Evolutionary conservation across 2,113 vertebrate species (phyloP), one percentile per base, ranked within the genome.

Genomic region (Lota lota): DNA sequence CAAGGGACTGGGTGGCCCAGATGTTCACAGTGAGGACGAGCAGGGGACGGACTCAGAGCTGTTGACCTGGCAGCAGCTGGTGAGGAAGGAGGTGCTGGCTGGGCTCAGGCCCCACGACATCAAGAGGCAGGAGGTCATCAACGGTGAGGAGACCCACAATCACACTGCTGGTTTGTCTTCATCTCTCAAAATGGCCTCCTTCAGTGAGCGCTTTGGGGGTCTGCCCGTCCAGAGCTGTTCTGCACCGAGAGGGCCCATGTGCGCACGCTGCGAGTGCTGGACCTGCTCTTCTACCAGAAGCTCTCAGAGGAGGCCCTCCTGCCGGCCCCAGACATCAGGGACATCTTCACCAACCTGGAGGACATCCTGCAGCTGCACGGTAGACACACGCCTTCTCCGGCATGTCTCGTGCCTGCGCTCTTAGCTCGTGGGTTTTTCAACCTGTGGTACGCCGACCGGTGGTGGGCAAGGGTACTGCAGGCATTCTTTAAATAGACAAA

Each of bases 51-150:
- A 98, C 80, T 87, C 93, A 18, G 97, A 99, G 78, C 94, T 94
- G 24, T 93, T 94, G 47, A 96, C 95, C 87, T 99, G 97, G 97
- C 96, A 99, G 90, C 96, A 97, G 67, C 92, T 96, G 0, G 97
- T 99, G 73, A 95, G 94, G 78, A 89, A 92, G 61, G 96, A 99
- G 62, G 89, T 98, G 50, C 84, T 99, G 16, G 79, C 95, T 5
- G 92, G 92, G 54, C 93, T 99, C 68, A 93, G 94, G 33, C 92
- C 94, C 63, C 95, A 93, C n/a, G 96, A 99, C 80, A 98, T 99
- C 87, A 98, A 98, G 81, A 94, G 96, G 63, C 97, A 99, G 53
- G 96, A 99, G 85, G 97, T 99, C 74, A 99, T 99, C 67, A 95
- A 99, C 57, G 97, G 97, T 99, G 81, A 94, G 88, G 16, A 3